Percentiles rank a stretch among this genome's conserved stretches.
These are phyloP conservation scores for Pyrocoelia pectoralis DNA, from an alignment of 2,888 invertebrate species.

Conservation along the genomic window DNA sequence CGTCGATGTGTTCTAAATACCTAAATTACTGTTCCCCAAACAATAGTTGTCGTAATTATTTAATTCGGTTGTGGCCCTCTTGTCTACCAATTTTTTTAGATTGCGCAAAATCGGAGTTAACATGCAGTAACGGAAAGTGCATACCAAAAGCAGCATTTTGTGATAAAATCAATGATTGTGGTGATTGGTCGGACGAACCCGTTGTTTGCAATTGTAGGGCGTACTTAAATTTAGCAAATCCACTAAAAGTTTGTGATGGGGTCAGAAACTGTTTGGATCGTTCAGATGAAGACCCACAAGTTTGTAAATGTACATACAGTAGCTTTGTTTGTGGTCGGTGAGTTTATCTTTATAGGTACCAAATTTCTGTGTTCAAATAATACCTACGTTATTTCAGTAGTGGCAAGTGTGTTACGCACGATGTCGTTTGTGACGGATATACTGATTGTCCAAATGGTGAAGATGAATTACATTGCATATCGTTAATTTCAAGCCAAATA, in stretches of 20 bases:
- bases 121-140: constrained; percentile 73
- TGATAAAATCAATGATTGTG: constrained; percentile 73
- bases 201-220: constrained; percentile 69
- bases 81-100: constrained; percentile 59
- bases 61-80: neutral
- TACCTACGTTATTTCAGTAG: constrained; percentile 46
- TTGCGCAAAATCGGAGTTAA: constrained; percentile 70
- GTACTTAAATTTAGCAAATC: constrained; percentile 73
- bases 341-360: constrained; percentile 39
- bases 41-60: constrained; percentile 48
- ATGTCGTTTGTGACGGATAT: constrained; percentile 80
- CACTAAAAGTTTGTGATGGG: constrained; percentile 78
- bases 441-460: constrained; percentile 77
- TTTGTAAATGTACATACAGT: constrained; percentile 68
- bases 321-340: constrained; percentile 65
- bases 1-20: constrained; percentile 58
- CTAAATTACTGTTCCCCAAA: neutral
- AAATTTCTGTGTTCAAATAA: neutral
- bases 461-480: constrained; percentile 74
- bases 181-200: constrained; percentile 78
- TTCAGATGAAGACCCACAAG: constrained; percentile 74
- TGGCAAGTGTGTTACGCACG: constrained; percentile 71
- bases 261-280: constrained; percentile 78
- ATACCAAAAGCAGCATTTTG: constrained; percentile 74
- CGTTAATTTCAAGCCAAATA: constrained; percentile 51